phyloP scores from a whole-genome alignment of 2,797 vertebrate genomes.

The Melanogrammus aeglefinus region DNA sequence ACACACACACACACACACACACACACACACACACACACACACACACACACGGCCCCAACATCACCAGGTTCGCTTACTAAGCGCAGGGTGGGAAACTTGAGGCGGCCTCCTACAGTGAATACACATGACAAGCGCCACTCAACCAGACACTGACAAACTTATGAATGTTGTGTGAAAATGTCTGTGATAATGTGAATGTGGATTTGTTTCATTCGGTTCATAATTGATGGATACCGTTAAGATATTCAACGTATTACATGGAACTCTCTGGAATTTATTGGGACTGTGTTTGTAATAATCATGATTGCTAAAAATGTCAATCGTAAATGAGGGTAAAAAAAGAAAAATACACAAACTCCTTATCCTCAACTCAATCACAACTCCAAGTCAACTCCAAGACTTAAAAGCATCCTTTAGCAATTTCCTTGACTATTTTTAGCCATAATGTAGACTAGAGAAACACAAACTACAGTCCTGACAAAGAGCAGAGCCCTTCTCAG shows the following conservation, averaged over 20 bases:
- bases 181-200: neutral
- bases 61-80: neutral
- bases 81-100: neutral
- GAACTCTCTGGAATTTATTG: neutral
- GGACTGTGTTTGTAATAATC: too few relatives aligned
- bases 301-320: neutral
- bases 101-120: too few relatives aligned
- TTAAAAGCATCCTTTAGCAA: conserved; percentile 18
- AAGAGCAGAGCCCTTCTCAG: conserved; percentile 31
- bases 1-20: conserved; percentile 5
- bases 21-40: conserved; percentile 14
- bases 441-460: conserved; percentile 35
- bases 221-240: neutral
- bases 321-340: neutral
- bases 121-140: neutral
- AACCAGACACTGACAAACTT: neutral
- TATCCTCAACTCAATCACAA: conserved; percentile 18
- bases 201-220: neutral
- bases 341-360: conserved; percentile 19
- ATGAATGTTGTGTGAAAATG: neutral
- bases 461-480: conserved; percentile 7
- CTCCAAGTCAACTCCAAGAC: neutral
- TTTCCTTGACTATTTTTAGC: conserved; percentile 28
- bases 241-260: neutral
- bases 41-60: conserved; percentile 7